Evolutionary conservation across 2,888 invertebrate species (phyloP).

Genomic region (Plagiodera versicolora): DNA sequence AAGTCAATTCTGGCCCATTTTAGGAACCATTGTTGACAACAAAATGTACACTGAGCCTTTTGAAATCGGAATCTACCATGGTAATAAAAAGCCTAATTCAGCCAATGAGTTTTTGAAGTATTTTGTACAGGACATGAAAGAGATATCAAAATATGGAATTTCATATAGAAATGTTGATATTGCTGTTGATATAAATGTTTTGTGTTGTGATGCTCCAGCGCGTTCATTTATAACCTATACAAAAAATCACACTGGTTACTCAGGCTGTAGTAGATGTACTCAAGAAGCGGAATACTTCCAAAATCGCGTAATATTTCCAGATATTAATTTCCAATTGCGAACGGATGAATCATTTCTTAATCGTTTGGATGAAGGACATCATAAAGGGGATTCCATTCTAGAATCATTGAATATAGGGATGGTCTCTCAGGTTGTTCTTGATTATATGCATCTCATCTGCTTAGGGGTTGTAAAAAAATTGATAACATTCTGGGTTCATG

Average conservation of each 20-base stretch:
- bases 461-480: constrained; percentile 11
- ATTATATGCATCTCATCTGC: constrained; percentile 29
- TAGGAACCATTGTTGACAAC: constrained; percentile 6
- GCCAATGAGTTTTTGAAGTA: constrained; percentile 6
- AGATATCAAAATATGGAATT: constrained; percentile 2
- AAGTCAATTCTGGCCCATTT: constrained; percentile 8
- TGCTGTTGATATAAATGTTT: constrained; percentile 2
- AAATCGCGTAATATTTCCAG: not conserved
- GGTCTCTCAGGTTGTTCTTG: constrained; percentile 16
- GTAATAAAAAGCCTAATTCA: constrained; percentile 8
- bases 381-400: not conserved
- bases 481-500: not conserved
- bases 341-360: not conserved
- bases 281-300: not conserved
- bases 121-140: constrained; percentile 13
- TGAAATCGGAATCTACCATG: constrained; percentile 9
- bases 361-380: not conserved
- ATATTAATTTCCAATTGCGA: not conserved
- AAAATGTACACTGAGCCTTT: constrained; percentile 10
- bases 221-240: constrained; percentile 5
- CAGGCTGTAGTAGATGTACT: constrained; percentile 3
- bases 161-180: not conserved
- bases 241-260: constrained; percentile 4
- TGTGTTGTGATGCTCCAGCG: constrained; percentile 13
- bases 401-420: constrained; percentile 4